Percentiles rank a stretch among this genome's conserved stretches.
These are phyloP conservation scores for Nephila pilipes DNA, from an alignment of 1,140 invertebrate genomes.

Conservation along the genomic window DNA sequence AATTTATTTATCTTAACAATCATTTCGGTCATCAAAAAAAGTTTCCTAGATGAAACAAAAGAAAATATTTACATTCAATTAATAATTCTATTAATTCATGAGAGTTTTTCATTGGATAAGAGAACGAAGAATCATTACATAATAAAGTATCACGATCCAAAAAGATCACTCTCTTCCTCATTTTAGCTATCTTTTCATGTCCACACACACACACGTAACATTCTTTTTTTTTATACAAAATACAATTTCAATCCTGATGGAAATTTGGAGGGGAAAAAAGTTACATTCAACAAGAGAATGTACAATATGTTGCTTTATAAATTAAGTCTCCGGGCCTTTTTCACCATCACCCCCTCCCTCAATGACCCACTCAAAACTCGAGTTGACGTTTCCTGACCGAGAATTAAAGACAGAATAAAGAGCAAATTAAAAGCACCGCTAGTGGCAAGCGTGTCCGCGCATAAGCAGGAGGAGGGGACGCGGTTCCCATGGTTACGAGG, in stretches of 20 bases:
- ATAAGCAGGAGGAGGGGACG: constrained; percentile 53
- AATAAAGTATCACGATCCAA: too few species aligned
- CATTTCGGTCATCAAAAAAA: too few species aligned
- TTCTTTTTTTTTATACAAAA: background rate
- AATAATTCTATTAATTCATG: too few species aligned
- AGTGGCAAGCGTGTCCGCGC: constrained; percentile 38
- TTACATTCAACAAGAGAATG: background rate
- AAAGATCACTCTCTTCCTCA: too few species aligned
- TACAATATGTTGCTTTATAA: background rate
- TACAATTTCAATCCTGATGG: background rate
- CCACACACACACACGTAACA: too few species aligned
- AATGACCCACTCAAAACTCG: background rate
- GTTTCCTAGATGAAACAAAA: too few species aligned
- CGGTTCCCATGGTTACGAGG: constrained; percentile 59
- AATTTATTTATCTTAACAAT: too few species aligned
- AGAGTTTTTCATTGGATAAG: too few species aligned
- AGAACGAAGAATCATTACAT: too few species aligned
- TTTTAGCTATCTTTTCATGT: too few species aligned
- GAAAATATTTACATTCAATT: too few species aligned
- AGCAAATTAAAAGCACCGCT: constrained; percentile 36
- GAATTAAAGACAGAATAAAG: constrained; percentile 42
- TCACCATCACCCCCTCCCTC: background rate
- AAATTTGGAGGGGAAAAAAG: background rate
- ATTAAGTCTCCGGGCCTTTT: background rate
- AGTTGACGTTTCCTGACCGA: constrained; percentile 11